These are phyloP conservation scores for Tonatia bakeri DNA, from an alignment of 2,113 vertebrate species.

Conservation along the genomic window DNA sequence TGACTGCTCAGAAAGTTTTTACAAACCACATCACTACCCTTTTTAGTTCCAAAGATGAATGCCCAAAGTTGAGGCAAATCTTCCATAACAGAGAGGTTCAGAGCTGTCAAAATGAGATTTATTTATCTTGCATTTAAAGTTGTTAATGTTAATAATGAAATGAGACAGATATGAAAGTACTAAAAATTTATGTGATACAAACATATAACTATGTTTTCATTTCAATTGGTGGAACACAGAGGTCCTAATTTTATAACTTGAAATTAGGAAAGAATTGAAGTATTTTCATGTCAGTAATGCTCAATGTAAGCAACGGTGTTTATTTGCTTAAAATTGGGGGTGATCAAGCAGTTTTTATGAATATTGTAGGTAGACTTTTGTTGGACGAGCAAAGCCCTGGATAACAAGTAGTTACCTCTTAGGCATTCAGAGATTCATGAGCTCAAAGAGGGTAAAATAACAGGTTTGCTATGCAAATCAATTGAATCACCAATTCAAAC, in stretches of 20 bases:
- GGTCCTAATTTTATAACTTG: constrained; percentile 18
- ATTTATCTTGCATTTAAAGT: neutral
- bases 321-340: neutral
- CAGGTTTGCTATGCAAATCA: neutral
- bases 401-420: neutral
- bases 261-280: neutral
- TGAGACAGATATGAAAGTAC: neutral
- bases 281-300: neutral
- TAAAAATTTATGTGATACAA: neutral
- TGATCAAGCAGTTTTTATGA: neutral
- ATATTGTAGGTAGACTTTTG: neutral
- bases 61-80: neutral
- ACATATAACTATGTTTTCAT: neutral
- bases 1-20: neutral
- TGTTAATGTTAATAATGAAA: neutral
- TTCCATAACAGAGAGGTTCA: neutral
- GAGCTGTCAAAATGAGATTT: constrained; percentile 12
- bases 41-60: constrained; percentile 6
- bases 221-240: neutral
- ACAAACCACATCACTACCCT: neutral
- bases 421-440: neutral
- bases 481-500: constrained; percentile 2
- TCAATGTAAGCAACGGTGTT: neutral
- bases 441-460: neutral
- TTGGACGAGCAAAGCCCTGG: neutral